Evolutionary conservation across 2,113 vertebrate genomes (phyloP), one percentile per base, ranked within the genome.

Genomic region (Tyrannus savana): DNA sequence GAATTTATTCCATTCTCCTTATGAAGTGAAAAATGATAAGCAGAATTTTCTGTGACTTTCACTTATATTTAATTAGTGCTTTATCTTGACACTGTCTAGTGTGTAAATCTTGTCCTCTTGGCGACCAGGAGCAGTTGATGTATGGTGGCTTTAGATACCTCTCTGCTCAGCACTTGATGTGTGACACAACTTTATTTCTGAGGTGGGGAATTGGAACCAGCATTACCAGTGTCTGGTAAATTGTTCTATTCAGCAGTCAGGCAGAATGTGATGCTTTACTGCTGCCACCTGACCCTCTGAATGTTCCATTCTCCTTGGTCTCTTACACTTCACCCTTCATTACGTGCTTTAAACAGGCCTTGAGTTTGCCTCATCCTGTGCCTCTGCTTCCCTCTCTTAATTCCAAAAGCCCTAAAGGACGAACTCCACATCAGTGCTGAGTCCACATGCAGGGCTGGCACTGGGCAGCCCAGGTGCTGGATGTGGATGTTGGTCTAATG

Each of bases 1-100:
- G 64, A 89, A 39, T 86, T 81, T 59, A 31, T 90, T 94, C 76
- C 85, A 87, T 94, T 89, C 42, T 72, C 84, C 75, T 91, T 94
- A 89, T 87, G 77, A 87, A 91, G 25, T 56, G 37, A 59, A 93
- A 93, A 92, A 85, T 53, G 27, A 68, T 56, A 84, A 74, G 84
- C 52, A 72, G 81, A 93, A 82, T 94, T 94, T 72, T 47, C 72
- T 66, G 63, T 59, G 35, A 52, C 71, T 89, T 87, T 68, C 62
- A 30, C 59, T 92, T 92, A 44, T 87, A 50, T 87, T 78, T 92
- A 91, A 82, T 95, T 86, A 60, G 15, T 56, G 44, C 41, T 81
- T 72, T 91, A 42, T 91, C 81, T 87, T 89, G 64, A 58, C 71
- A 52, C 89, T 87, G 83, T 84, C 69, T 71, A 14, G 64, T 41